Conservation (phyloP, 2,888 invertebrate species). For the Philaethria dido region DNA sequence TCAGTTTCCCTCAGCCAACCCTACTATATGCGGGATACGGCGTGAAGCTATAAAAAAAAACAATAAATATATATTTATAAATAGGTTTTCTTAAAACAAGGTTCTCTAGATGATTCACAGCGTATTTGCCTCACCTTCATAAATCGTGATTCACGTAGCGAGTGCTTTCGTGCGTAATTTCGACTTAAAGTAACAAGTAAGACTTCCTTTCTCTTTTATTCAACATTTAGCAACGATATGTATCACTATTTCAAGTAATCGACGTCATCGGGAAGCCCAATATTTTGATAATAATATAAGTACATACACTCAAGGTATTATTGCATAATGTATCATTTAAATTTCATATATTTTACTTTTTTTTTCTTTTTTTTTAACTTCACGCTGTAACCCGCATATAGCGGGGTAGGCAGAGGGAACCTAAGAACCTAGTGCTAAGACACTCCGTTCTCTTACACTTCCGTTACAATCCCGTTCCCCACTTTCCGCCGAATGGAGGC, state of each 20-base stretch:
- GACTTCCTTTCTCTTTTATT: conserved; percentile 20
- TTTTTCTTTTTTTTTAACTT: too few relatives aligned
- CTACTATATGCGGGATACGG: too few relatives aligned
- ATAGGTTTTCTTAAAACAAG: background rate
- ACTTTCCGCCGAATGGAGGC: too few relatives aligned
- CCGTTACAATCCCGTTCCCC: too few relatives aligned
- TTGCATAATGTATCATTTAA: background rate
- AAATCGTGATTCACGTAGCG: conserved; percentile 10
- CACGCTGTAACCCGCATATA: too few relatives aligned
- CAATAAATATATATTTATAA: background rate
- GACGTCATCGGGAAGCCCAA: conserved; percentile 23
- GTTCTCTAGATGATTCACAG: conserved; percentile 4
- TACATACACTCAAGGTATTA: background rate
- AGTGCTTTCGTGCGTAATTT: conserved; percentile 16
- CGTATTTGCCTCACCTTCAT: conserved; percentile 1
- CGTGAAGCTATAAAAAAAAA: background rate
- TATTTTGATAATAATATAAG: background rate
- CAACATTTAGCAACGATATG: background rate
- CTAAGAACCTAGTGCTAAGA: too few relatives aligned
- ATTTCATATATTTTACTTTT: too few relatives aligned
- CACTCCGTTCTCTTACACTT: too few relatives aligned
- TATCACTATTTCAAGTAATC: background rate
- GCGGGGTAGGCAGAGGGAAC: too few relatives aligned
- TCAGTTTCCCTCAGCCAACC: too few relatives aligned
- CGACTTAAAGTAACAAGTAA: conserved; percentile 14